Conservation (phyloP, 2,797 vertebrate genomes). For the Tapera naevia region DNA sequence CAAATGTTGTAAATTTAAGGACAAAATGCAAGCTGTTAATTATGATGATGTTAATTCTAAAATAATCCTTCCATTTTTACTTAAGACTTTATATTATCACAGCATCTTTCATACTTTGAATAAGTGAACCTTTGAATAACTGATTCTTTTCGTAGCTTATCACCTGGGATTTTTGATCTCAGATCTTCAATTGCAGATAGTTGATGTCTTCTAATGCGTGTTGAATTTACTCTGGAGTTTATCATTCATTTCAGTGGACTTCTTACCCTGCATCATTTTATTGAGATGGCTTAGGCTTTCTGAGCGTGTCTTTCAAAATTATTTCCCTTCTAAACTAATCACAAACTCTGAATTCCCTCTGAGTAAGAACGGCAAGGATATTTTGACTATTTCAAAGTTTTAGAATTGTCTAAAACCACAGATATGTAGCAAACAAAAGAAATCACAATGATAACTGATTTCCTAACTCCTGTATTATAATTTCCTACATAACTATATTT, state of each 20-base stretch:
- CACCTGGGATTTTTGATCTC: not conserved
- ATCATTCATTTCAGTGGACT: not conserved
- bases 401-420: not conserved
- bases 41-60: not conserved
- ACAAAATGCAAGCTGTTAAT: not conserved
- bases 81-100: not conserved
- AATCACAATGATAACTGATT: not conserved
- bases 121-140: not conserved
- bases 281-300: not conserved
- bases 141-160: not conserved
- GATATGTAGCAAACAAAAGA: not conserved
- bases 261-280: not conserved
- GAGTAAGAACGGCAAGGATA: not conserved
- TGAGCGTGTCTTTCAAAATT: not conserved
- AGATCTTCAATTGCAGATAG: not conserved
- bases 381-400: not conserved
- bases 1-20: not conserved
- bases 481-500: not conserved
- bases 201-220: not conserved
- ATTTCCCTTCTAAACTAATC: not conserved
- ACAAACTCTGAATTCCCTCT: not conserved
- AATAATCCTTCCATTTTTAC: not conserved
- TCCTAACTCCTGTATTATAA: not conserved
- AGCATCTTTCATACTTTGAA: not conserved
- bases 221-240: not conserved